A percentile compares a stretch with the other conserved stretches of the same genome.
These are phyloP conservation scores for Aphelenchoides bicaudatus DNA, from an alignment of 2,888 invertebrate genomes.

Conservation along the genomic window DNA sequence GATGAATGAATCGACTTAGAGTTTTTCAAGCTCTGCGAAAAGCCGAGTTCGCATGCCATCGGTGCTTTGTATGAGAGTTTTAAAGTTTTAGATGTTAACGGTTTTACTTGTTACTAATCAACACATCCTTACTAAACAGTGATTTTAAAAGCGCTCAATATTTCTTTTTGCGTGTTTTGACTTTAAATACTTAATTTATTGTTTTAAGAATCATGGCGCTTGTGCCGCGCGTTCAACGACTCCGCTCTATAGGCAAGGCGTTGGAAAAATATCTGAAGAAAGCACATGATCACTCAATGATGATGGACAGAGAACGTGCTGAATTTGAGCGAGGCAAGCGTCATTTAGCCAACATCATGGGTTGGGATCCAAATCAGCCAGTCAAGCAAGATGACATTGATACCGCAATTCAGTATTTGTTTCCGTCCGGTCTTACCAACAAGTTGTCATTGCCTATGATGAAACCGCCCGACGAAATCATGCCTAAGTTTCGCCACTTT, in stretches of 20 bases:
- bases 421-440: constrained; percentile 87
- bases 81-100: too few species aligned
- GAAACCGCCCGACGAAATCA: constrained; percentile 75
- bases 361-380: constrained; percentile 68
- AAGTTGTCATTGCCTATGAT: constrained; percentile 80
- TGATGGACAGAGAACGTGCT: constrained; percentile 36
- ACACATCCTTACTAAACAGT: too few species aligned
- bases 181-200: too few species aligned
- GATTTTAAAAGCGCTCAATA: too few species aligned
- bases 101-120: too few species aligned
- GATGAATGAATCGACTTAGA: too few species aligned
- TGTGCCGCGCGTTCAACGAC: constrained; percentile 16
- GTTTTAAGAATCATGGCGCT: too few species aligned
- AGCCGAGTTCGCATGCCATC: too few species aligned
- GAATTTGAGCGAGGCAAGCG: constrained; percentile 87
- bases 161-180: too few species aligned
- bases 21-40: too few species aligned
- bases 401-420: constrained; percentile 85
- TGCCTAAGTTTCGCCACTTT: constrained; percentile 59
- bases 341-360: constrained; percentile 98
- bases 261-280: constrained; percentile 46
- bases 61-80: too few species aligned
- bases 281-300: constrained; percentile 26
- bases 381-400: constrained; percentile 60
- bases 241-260: constrained; percentile 45